Evolutionary conservation across 1,140 invertebrate genomes (phyloP).

Genomic region (Drosophila triauraria): DNA sequence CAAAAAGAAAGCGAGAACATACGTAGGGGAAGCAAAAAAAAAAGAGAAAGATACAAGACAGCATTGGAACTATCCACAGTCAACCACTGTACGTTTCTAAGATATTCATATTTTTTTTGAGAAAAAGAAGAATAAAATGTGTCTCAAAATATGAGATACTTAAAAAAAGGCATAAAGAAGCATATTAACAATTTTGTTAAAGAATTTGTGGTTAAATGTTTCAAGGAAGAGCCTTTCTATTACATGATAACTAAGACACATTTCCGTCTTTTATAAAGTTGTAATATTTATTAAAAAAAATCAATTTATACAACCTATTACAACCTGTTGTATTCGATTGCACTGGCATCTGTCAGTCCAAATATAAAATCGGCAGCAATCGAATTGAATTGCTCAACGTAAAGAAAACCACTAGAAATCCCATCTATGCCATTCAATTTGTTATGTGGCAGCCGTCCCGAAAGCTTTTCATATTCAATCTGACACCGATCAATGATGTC

Average conservation of each 20-base stretch:
- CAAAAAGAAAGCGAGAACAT: slow-evolving; percentile 16
- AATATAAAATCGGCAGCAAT: slow-evolving; percentile 8
- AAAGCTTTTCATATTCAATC: slow-evolving; percentile 48
- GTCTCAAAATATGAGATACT: background rate
- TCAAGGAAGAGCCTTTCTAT: too few relatives aligned
- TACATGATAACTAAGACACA: too few relatives aligned
- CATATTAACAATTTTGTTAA: background rate
- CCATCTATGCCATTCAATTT: slow-evolving; percentile 50
- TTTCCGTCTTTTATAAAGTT: too few relatives aligned
- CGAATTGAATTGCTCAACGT: slow-evolving; percentile 25
- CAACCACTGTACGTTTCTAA: background rate
- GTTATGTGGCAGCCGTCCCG: slow-evolving; percentile 36
- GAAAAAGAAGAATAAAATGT: background rate
- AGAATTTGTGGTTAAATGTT: too few relatives aligned
- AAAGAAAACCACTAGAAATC: slow-evolving; percentile 33
- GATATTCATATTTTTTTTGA: slow-evolving; percentile 32
- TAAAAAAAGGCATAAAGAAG: too few relatives aligned
- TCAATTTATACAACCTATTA: slow-evolving; percentile 7
- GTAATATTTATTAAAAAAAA: background rate
- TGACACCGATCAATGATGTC: slow-evolving; percentile 63
- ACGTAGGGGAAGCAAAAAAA: slow-evolving; percentile 2
- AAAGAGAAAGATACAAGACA: slow-evolving; percentile 3
- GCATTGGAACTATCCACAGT: background rate
- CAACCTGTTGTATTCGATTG: slow-evolving; percentile 29
- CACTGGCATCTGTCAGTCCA: slow-evolving; percentile 12